These are phyloP conservation scores for Tenualosa ilisha DNA, from an alignment of 2,797 vertebrate species.

Conservation along the genomic window DNA sequence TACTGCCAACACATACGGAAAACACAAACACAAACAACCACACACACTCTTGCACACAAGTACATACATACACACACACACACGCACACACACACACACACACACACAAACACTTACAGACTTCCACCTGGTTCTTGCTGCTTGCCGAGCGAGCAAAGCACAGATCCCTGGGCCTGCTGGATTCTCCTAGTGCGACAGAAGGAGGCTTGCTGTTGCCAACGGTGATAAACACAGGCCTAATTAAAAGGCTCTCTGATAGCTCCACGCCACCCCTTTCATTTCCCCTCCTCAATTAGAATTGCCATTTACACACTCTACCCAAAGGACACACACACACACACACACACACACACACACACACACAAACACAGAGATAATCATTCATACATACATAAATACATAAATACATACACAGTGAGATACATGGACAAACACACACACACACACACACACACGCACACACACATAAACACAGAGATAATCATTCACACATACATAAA, in stretches of 20 bases:
- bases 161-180: constrained; percentile 20
- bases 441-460: background rate
- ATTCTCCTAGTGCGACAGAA: constrained; percentile 57
- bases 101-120: background rate
- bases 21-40: background rate
- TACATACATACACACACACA: constrained; percentile 23
- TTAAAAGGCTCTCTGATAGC: constrained; percentile 71
- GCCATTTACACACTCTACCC: constrained; percentile 44
- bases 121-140: constrained; percentile 7
- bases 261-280: constrained; percentile 69
- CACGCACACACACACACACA: background rate
- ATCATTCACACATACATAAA: too few species aligned
- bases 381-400: background rate
- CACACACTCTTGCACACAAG: background rate
- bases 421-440: background rate
- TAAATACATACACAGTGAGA: background rate
- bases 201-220: constrained; percentile 52
- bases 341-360: background rate
- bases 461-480: background rate
- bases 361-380: background rate
- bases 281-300: constrained; percentile 59
- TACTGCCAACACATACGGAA: background rate
- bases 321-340: constrained; percentile 31
- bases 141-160: background rate
- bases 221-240: constrained; percentile 68